Conservation (phyloP, 2,888 invertebrate species). For the Molanna angustata region DNA sequence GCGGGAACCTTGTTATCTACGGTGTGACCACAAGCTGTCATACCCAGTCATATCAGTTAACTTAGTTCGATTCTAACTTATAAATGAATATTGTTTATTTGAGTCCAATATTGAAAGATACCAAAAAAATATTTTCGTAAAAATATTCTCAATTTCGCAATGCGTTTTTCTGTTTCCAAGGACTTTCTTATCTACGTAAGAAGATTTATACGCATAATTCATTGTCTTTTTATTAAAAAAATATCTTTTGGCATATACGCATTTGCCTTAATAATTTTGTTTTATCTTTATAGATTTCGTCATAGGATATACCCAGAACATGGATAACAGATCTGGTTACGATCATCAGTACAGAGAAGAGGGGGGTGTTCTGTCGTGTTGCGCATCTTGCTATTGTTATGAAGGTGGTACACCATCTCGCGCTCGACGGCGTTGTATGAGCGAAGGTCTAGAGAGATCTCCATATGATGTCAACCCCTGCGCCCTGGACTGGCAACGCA, state of each 20-base stretch:
- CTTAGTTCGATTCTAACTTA: no score
- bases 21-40: slow-evolving; percentile 8
- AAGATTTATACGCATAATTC: no score
- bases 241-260: no score
- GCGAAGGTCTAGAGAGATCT: slow-evolving; percentile 52
- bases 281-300: slow-evolving; percentile 15
- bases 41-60: no score
- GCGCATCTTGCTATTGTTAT: slow-evolving; percentile 22
- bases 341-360: slow-evolving; percentile 15
- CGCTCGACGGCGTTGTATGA: slow-evolving; percentile 51
- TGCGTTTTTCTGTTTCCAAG: no score
- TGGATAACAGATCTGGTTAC: slow-evolving; percentile 16
- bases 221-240: no score
- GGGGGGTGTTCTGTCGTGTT: slow-evolving; percentile 13
- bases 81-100: no score
- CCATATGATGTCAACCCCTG: slow-evolving; percentile 43
- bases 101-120: no score
- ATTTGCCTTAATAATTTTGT: neutral
- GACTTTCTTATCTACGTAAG: no score
- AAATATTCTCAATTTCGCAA: no score
- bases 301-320: slow-evolving; percentile 14
- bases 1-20: slow-evolving; percentile 26
- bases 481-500: slow-evolving; percentile 12
- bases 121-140: no score
- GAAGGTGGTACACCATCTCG: slow-evolving; percentile 16